phyloP scores from a whole-genome alignment of 2,888 invertebrate species.

The Fragum fragum region DNA sequence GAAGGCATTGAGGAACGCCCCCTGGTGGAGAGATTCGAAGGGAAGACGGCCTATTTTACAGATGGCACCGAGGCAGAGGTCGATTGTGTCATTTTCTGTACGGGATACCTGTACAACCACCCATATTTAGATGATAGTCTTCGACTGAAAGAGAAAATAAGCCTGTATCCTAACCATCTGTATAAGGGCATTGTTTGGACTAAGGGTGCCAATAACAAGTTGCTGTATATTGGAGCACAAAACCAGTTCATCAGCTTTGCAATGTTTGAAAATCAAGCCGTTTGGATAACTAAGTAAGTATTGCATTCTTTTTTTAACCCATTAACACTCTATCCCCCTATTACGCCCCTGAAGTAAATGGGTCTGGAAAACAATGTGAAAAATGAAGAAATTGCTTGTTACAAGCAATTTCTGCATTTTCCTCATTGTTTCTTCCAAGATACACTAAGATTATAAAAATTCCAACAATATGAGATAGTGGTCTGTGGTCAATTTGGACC shows the following conservation, averaged over 20 bases:
- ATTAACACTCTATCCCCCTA: no score
- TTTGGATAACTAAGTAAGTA: constrained; percentile 46
- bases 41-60: constrained; percentile 47
- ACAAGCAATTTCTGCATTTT: no score
- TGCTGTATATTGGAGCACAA: constrained; percentile 53
- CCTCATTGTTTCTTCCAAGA: no score
- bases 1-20: constrained; percentile 59
- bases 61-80: constrained; percentile 56
- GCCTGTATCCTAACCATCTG: constrained; percentile 42
- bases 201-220: constrained; percentile 46
- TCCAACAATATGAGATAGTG: no score
- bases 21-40: constrained; percentile 38
- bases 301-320: no score
- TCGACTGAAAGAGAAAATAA: constrained; percentile 15
- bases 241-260: constrained; percentile 56
- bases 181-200: constrained; percentile 54
- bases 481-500: no score
- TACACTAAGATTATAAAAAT: no score
- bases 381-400: no score
- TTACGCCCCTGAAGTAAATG: no score
- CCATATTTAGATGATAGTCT: constrained; percentile 41
- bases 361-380: no score
- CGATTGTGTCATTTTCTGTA: constrained; percentile 52
- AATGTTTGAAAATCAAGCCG: constrained; percentile 60
- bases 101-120: constrained; percentile 39